phyloP scores from a whole-genome alignment of 53 echinoderm and acorn worm genomes.

The Mesocentrotus franciscanus region DNA sequence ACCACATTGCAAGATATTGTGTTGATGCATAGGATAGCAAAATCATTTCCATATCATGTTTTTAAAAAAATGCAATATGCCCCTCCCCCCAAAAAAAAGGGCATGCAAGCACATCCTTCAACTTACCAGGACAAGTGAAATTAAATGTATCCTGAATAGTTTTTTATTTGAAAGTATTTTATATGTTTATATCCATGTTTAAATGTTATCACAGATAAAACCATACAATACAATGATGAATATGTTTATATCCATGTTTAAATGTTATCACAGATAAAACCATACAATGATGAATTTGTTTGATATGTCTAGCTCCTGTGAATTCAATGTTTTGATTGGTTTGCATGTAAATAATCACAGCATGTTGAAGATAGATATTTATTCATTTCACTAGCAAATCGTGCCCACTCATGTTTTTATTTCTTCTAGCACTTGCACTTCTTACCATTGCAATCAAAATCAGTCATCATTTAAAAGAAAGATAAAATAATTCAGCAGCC shows the following conservation, averaged over 20 bases:
- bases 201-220: not conserved
- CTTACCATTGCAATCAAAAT: not conserved
- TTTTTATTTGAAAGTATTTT: not conserved
- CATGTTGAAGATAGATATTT: constrained; percentile 8
- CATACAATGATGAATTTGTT: not conserved
- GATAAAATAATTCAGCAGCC: not conserved
- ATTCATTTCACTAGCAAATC: not conserved
- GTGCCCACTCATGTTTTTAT: not conserved
- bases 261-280: not conserved
- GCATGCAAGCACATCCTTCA: no score
- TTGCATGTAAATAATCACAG: not conserved
- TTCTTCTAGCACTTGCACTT: not conserved
- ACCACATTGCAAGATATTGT: no score
- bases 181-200: not conserved
- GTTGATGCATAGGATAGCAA: no score
- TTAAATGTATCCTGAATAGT: no score
- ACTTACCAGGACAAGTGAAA: no score
- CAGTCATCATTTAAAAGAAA: not conserved
- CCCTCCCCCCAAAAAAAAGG: no score
- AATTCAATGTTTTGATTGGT: not conserved
- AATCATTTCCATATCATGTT: no score
- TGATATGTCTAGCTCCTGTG: no score
- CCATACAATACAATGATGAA: no score
- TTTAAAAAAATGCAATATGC: no score
- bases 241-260: not conserved